These are phyloP conservation scores for Arion vulgaris DNA, from an alignment of 1,140 invertebrate genomes.

Conservation along the genomic window DNA sequence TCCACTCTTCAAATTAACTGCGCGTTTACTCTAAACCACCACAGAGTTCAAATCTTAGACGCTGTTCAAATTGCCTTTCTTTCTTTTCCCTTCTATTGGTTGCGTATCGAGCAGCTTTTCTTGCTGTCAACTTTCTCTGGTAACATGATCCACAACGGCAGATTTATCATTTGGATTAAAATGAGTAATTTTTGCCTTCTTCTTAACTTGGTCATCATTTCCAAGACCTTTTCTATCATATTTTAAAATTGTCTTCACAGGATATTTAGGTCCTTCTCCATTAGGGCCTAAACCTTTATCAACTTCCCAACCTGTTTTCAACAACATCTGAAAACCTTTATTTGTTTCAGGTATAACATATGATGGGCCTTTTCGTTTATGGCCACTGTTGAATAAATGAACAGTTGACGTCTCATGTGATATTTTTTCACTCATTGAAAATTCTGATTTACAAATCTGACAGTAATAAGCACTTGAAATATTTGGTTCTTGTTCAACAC, in stretches of 20 bases:
- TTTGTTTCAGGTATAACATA: conserved; percentile 84
- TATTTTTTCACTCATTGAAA: conserved; percentile 74
- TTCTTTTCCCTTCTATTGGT: conserved; percentile 3
- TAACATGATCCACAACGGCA: conserved; percentile 71
- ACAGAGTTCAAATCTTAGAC: neutral
- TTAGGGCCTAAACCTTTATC: conserved; percentile 83
- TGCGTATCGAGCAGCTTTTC: conserved; percentile 41
- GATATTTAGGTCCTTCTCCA: conserved; percentile 82
- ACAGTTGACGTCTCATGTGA: conserved; percentile 82
- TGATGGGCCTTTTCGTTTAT: conserved; percentile 74
- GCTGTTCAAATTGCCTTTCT: neutral
- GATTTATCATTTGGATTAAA: conserved; percentile 76
- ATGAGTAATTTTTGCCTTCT: conserved; percentile 78
- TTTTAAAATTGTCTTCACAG: conserved; percentile 85
- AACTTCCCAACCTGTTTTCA: conserved; percentile 85
- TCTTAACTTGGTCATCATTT: conserved; percentile 65
- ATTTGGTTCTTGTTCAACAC: neutral
- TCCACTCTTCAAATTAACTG: neutral
- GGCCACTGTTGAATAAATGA: conserved; percentile 82
- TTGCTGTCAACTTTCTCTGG: conserved; percentile 68
- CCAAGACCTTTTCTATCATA: conserved; percentile 83
- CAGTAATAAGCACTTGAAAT: conserved; percentile 74
- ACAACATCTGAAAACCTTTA: conserved; percentile 84
- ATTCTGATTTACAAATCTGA: conserved; percentile 76
- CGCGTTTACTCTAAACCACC: conserved; percentile 5